Evolutionary conservation across 2,113 vertebrate species (phyloP).

Genomic region (Halcyon senegalensis): DNA sequence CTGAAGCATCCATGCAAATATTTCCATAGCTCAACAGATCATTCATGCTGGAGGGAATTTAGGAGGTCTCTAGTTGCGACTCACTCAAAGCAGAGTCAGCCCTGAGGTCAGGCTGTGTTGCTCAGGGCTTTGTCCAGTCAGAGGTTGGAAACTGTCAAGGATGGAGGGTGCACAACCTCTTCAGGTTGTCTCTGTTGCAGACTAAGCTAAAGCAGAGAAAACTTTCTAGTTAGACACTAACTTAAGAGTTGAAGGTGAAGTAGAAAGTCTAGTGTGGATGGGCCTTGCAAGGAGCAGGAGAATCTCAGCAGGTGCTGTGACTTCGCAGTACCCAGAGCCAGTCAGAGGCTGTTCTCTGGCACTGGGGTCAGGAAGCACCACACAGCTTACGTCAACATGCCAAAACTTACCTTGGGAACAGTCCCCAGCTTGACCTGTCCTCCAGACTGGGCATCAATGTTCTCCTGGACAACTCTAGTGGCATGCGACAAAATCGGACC

Average conservation of each 20-base stretch:
- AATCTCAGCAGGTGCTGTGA: accelerated
- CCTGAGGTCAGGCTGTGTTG: background rate
- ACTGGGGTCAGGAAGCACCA: background rate
- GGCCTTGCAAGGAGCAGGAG: background rate
- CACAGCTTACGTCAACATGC: background rate
- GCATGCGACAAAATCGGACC: background rate
- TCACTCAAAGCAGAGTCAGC: background rate
- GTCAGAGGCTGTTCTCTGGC: background rate
- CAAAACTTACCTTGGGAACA: background rate
- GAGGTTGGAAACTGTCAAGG: background rate
- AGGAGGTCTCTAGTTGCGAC: background rate
- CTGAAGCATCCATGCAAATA: background rate
- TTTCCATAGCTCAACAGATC: background rate
- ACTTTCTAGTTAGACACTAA: background rate
- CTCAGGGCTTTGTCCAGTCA: background rate
- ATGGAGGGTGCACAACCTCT: background rate
- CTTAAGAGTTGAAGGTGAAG: background rate
- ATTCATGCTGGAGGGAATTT: background rate
- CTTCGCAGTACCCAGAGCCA: background rate
- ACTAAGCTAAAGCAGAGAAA: background rate
- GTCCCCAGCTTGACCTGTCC: background rate
- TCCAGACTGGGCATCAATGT: accelerated
- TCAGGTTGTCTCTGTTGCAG: background rate
- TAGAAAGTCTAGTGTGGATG: background rate
- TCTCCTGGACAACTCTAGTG: background rate